Percentiles rank a stretch among this genome's conserved stretches.
Conservation (phyloP, 2,888 invertebrate species). For the Eilema caniola region DNA sequence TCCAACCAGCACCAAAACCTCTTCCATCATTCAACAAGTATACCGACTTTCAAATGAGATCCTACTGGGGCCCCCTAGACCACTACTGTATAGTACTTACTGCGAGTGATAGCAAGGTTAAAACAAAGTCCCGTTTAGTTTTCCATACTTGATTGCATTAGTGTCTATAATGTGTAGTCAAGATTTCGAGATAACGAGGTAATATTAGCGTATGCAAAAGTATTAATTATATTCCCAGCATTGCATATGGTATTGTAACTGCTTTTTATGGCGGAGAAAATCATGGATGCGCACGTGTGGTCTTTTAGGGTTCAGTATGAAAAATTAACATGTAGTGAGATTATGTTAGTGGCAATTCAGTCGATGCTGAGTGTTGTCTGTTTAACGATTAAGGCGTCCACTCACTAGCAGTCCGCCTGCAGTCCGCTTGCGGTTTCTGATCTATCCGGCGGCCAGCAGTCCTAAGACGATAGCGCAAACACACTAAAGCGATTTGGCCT, state of each 20-base stretch:
- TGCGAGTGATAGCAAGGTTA: too few species aligned
- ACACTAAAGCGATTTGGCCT: too few species aligned
- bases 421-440: too few species aligned
- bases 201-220: constrained; percentile 64
- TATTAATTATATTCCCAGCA: constrained; percentile 62
- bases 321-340: neutral
- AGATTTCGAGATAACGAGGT: constrained; percentile 39
- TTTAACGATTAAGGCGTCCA: too few species aligned
- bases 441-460: too few species aligned
- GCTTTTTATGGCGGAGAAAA: constrained; percentile 66
- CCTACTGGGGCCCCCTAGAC: too few species aligned
- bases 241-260: constrained; percentile 52
- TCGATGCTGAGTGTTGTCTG: neutral
- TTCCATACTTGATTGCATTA: constrained; percentile 41
- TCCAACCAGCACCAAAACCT: too few species aligned
- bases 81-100: neutral
- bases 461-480: too few species aligned
- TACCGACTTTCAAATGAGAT: too few species aligned
- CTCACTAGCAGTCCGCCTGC: too few species aligned
- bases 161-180: constrained; percentile 5
- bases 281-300: constrained; percentile 55
- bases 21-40: too few species aligned
- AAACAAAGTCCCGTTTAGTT: constrained; percentile 21
- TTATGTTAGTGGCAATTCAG: neutral
- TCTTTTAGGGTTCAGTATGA: constrained; percentile 38